A percentile compares a stretch with the other conserved stretches of the same genome.
Evolutionary conservation across 2,113 vertebrate species (phyloP).

Genomic region (Solea solea): DNA sequence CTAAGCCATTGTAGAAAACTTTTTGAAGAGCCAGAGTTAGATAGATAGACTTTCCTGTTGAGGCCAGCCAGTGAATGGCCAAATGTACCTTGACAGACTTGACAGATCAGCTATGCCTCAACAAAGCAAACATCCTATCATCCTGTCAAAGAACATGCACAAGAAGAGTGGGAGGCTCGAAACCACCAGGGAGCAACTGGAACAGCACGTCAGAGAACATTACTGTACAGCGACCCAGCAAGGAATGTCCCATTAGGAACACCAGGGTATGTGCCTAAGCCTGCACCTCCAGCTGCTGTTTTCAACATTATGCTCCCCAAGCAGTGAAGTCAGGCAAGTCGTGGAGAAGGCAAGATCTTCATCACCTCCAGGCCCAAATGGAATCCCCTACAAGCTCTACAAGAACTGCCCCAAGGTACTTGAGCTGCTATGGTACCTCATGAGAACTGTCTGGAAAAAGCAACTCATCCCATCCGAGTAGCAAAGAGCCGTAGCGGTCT

Average conservation of each 20-base stretch:
- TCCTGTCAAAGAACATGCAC: too few relatives aligned
- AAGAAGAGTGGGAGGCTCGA: background rate
- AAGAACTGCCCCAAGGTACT: background rate
- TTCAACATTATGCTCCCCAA: background rate
- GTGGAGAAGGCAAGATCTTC: background rate
- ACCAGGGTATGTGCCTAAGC: too few relatives aligned
- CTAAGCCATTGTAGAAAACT: too few relatives aligned
- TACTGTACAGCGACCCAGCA: background rate
- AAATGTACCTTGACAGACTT: too few relatives aligned
- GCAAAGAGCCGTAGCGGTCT: background rate
- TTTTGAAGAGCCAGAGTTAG: too few relatives aligned
- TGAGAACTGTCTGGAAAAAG: background rate
- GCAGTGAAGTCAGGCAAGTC: background rate
- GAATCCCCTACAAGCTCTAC: background rate
- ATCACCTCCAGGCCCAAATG: background rate
- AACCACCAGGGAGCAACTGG: background rate
- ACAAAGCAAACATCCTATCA: too few relatives aligned
- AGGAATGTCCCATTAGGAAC: too few relatives aligned
- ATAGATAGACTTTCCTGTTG: too few relatives aligned
- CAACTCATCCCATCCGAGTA: background rate
- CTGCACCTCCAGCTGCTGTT: background rate
- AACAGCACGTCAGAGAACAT: too few relatives aligned
- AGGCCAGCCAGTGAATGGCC: too few relatives aligned
- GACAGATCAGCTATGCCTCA: too few relatives aligned
- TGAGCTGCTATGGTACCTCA: background rate